Evolutionary conservation across 2,797 vertebrate genomes (phyloP), one percentile per base, ranked within the genome.

Genomic region (Channa striata): DNA sequence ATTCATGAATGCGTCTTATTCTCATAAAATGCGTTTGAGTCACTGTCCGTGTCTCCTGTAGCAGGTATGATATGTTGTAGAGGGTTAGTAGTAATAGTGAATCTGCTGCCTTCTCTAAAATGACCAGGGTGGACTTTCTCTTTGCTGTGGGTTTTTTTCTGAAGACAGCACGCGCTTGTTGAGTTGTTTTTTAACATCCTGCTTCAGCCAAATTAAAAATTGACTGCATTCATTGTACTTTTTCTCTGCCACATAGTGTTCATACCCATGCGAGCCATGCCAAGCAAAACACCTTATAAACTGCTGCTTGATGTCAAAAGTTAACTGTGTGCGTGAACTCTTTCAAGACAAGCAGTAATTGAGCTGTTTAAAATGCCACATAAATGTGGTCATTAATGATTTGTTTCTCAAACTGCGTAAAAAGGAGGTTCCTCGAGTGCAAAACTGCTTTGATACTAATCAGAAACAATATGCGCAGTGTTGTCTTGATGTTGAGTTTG

Each of bases 211-310:
- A 54, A 30, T 20, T 68, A 49, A 56, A 77, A 25, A 20, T 72
- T 64, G 58, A 73, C 61, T 70, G 67, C 19, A 71, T 68, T 76
- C 63, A 74, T 23, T 59, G 85, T 83, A 77, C 70, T 78, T 75
- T 83, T 65, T 87, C 77, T 60, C 69, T 68, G 78, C 73, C 82
- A 84, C 70, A 76, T 60, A 76, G 54, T 70, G 62, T 60, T 72
- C 51, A 6, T 69, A 65, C 63, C 61, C 59, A 17, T 8, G 47
- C 16, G 30, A 69, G 21, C 20, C 34, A 36, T 59, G 89, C 89
- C 89, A 91, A 92, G 36, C 65, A 83, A 93, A 93, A 90, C 81
- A 89, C 75, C 63, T 68, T 52, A 25, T 62, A 83, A 85, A 84
- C 81, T 76, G 80, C 68, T 83, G 80, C 25, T 30, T 6, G 25